Evolutionary conservation across 2,113 vertebrate genomes (phyloP), one percentile per base, ranked within the genome.

Genomic region (Corythoichthys intestinalis): DNA sequence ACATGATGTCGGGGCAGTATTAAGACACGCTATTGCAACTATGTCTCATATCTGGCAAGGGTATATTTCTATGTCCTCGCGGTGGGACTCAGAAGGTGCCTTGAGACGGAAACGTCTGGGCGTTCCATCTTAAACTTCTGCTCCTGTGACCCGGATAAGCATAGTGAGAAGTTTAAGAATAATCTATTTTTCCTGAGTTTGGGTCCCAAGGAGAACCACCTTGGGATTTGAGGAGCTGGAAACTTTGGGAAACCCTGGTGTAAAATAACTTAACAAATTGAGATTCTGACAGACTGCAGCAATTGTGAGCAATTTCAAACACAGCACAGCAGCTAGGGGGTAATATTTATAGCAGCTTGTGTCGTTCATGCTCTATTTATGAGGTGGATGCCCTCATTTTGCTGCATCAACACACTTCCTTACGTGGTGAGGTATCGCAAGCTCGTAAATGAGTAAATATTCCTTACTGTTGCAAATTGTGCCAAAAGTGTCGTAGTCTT

Each of bases 401-500:
- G 69, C 65, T 72, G 72, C 76, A 83, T 77, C 78, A 82, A 79
- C 75, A 67, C 35, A 48, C 9, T 37, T 57, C 59, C 73, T 70
- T 49, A 76, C 76, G 50, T 39, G 52, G 59, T 67, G 66, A 5
- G 47, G 44, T 38, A 6, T 14, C 12, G 28, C 20, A 38, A 48
- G 54, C 11, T 35, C 34, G 28, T 15, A 46, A 34, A n/a, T 34
- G 4, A 35, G 58, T 8, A 37, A 60, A 5, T 4, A 17, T 38
- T 52, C 67, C 94, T 96, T 91, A 98, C 96, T 96, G 89, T 98
- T 99, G 87, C 97, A 98, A 56, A 98, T 86, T 5, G 96, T 98
- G 83, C 96, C 96, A 67, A 95, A 72, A 1, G 90, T 93, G 77
- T 99, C 94, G 35, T 99, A 99, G 79, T 97, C 95, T 15, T 97